Conservation (phyloP, 2,888 invertebrate species). For the Neoscelio sp. region DNA sequence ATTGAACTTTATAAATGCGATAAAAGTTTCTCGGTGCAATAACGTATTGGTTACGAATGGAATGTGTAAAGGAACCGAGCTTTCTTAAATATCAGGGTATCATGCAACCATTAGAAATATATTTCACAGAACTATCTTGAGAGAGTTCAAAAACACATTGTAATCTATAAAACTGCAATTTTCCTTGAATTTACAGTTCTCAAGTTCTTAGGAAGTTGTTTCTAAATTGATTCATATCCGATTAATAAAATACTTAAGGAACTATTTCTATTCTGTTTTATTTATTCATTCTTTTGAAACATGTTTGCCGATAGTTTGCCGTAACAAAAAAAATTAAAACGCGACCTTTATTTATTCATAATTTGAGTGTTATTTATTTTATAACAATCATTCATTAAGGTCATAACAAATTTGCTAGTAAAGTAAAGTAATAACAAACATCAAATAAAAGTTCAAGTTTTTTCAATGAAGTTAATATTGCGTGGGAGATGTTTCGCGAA, state of each 20-base stretch:
- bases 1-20: slow-evolving; percentile 13
- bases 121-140: slow-evolving; percentile 14
- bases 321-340: no score
- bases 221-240: slow-evolving; percentile 29
- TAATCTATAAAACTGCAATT: slow-evolving; percentile 31
- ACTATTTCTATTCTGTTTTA: not conserved
- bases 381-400: no score
- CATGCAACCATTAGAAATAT: slow-evolving; percentile 27
- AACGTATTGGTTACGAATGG: slow-evolving; percentile 26
- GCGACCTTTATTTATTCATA: no score
- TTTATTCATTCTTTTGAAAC: no score
- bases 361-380: no score
- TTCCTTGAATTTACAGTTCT: slow-evolving; percentile 1
- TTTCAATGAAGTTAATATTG: no score
- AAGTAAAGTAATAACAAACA: no score
- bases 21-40: slow-evolving; percentile 6
- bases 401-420: no score
- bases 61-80: slow-evolving; percentile 17
- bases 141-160: slow-evolving; percentile 17
- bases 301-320: no score
- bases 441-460: no score
- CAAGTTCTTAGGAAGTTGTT: not conserved
- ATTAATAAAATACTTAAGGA: slow-evolving; percentile 29
- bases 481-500: no score
- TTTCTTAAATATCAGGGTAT: slow-evolving; percentile 21